A percentile compares a stretch with the other conserved stretches of the same genome.
Evolutionary conservation across 30 jellyfish, hydroid and myxozoan genomes (phyloP).

Genomic region (Catostylus mosaicus): DNA sequence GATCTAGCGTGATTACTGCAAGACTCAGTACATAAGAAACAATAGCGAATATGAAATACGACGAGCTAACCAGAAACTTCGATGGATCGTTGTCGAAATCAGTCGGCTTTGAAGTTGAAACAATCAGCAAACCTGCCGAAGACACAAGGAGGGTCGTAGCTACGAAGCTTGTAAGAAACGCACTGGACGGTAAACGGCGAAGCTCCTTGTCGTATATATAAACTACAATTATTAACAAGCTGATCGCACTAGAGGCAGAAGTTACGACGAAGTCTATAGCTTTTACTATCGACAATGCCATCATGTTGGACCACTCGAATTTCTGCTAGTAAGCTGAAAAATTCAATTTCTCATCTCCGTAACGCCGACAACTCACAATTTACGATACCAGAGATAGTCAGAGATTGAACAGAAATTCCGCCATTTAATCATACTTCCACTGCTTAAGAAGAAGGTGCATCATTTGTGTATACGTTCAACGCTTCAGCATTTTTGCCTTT

Average conservation of each 20-base stretch:
- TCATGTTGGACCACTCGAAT: background rate
- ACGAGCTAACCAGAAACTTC: slow-evolving; percentile 10
- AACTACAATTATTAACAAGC: slow-evolving; percentile 13
- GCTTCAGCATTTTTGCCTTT: too few species aligned
- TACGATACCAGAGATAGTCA: too few species aligned
- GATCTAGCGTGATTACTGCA: slow-evolving; percentile 40
- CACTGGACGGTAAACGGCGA: slow-evolving; percentile 37
- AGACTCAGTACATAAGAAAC: slow-evolving; percentile 34
- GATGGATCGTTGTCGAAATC: slow-evolving; percentile 6
- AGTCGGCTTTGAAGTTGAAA: slow-evolving; percentile 1
- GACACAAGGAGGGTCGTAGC: slow-evolving; percentile 57
- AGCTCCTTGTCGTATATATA: slow-evolving; percentile 26
- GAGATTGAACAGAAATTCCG: too few species aligned
- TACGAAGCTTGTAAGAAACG: slow-evolving; percentile 43
- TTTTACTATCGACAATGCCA: background rate
- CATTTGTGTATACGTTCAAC: too few species aligned
- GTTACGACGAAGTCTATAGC: slow-evolving; percentile 9
- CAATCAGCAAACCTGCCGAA: slow-evolving; percentile 13
- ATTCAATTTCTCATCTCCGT: too few species aligned
- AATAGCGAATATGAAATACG: slow-evolving; percentile 16
- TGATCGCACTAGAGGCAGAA: slow-evolving; percentile 3
- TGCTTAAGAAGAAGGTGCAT: too few species aligned
- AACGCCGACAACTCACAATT: too few species aligned
- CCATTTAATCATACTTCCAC: too few species aligned
- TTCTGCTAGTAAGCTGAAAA: background rate